A percentile compares a stretch with the other conserved stretches of the same genome.
phyloP scores from a whole-genome alignment of 2,113 vertebrate species.

The Charadrius vociferus region DNA sequence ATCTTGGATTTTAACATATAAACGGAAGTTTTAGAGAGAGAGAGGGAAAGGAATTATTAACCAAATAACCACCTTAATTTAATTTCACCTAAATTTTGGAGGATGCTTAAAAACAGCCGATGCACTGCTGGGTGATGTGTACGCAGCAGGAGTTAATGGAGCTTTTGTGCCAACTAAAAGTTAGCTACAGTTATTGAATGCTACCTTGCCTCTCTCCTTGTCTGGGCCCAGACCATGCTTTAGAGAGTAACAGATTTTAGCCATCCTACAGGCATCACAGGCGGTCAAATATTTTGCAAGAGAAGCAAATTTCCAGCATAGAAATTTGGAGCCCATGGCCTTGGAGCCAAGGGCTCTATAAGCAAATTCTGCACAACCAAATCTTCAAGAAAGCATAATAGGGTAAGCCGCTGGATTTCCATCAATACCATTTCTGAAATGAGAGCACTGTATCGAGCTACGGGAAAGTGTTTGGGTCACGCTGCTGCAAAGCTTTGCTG shows the following conservation, averaged over 20 bases:
- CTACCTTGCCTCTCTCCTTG: neutral
- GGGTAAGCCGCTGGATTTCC: neutral
- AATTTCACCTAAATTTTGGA: neutral
- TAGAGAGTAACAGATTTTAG: neutral
- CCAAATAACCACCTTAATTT: neutral
- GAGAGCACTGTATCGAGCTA: neutral
- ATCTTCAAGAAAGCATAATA: neutral
- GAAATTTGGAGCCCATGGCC: no score
- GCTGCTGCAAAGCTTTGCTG: neutral
- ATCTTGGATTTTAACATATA: neutral
- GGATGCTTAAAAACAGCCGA: neutral
- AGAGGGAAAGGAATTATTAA: neutral
- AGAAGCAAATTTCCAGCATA: neutral
- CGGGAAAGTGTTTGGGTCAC: accelerated
- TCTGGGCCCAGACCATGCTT: neutral
- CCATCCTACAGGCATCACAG: neutral
- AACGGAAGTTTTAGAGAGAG: neutral
- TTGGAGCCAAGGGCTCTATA: neutral
- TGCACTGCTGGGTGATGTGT: neutral
- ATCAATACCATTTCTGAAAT: neutral
- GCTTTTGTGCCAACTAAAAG: neutral
- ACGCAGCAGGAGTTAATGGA: neutral
- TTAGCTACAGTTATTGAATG: neutral
- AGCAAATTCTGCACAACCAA: neutral
- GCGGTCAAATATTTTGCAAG: neutral